Percentiles rank a stretch among this genome's conserved stretches.
Conservation (phyloP, 2,113 vertebrate genomes). For the Plestiodon gilberti region DNA sequence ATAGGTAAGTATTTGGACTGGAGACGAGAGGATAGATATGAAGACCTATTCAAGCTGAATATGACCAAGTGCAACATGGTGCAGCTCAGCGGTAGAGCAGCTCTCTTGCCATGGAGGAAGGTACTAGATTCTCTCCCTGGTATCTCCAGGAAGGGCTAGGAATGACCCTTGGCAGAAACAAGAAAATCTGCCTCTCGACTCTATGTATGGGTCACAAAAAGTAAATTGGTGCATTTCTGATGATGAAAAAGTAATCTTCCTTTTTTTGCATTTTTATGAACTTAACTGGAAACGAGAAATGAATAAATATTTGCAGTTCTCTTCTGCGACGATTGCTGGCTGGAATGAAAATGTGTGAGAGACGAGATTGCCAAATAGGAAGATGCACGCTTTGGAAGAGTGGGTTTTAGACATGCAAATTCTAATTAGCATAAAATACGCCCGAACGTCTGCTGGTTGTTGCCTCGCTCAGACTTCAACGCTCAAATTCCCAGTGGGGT, state of each 20-base stretch:
- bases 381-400: constrained; percentile 26
- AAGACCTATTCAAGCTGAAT: constrained; percentile 67
- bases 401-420: constrained; percentile 28
- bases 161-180: too few relatives aligned
- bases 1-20: constrained; percentile 68
- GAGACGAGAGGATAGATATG: constrained; percentile 70
- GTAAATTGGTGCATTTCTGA: background rate
- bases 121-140: too few relatives aligned
- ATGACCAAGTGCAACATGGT: too few relatives aligned
- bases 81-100: too few relatives aligned
- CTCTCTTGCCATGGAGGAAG: too few relatives aligned
- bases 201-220: background rate
- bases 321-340: background rate
- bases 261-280: background rate
- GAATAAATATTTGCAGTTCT: constrained; percentile 36
- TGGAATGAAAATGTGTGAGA: background rate
- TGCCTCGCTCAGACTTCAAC: background rate
- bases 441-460: constrained; percentile 18
- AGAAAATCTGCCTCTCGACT: background rate
- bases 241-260: background rate
- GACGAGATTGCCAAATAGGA: constrained; percentile 24
- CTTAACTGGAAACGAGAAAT: background rate
- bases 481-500: constrained; percentile 20
- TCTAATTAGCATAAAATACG: constrained; percentile 46
- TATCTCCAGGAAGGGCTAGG: too few relatives aligned